Base-by-base conservation (phyloP, 2,888 invertebrate species). In the Callimorpha dominula region DNA sequence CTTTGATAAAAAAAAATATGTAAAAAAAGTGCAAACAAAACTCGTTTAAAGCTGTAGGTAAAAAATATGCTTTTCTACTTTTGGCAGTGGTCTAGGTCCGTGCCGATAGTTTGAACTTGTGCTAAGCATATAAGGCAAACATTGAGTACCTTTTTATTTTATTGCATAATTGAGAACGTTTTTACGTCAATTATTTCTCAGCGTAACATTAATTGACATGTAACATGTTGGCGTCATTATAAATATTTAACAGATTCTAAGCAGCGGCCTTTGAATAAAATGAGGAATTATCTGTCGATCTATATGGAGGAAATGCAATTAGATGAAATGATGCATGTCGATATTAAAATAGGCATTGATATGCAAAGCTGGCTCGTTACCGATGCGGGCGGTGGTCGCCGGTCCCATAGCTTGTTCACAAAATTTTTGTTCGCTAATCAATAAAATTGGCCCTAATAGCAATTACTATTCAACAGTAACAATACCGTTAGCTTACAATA, bases 251-350 rank as follows among this genome's bases (percentile, higher is more conserved):
- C 85, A 88, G 88, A 82, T 78, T 81, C 81, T 83, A 81, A 77
- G 78, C 73, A 74, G 62, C 72, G 75, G 71, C 75, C 71, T 79
- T 85, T 78, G 79, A 83, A 85, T 82, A 78, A 82, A 81, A 76
- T 62, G 57, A 65, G n/a, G 71, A 71, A 69, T 85, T 89, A 91
- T 88, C 87, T 83, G 80, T 81, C 81, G 86, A 85, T 82, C 84
- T 80, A 82, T 86, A 90, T 91, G 90, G 89, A 92, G 94, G 93
- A 93, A 94, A 93, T 92, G 92, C 91, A 94, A 94, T 94, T 93
- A 95, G 92, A 94, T 91, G 89, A 91, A 95, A 94, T 94, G 95
- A 93, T 93, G 94, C 95, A 90, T 95, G 94, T 92, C 94, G 91
- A 93, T 93, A 94, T 93, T 93, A 93, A 94, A 94, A 93, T 90